A percentile compares a stretch with the other conserved stretches of the same genome.
Conservation (phyloP, 2,797 vertebrate genomes). For the Anableps anableps region DNA sequence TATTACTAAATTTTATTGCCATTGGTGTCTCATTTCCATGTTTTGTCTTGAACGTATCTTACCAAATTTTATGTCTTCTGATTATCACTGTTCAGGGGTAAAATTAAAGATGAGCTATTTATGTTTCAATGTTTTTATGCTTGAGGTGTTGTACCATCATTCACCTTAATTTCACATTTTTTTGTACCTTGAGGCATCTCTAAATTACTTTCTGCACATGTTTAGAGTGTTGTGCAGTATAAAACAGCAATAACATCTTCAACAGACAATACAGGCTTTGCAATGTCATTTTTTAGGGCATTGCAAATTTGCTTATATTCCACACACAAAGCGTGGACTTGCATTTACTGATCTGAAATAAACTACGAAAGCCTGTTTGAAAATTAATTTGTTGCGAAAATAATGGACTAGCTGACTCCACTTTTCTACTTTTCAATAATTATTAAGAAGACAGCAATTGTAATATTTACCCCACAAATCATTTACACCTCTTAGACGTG, state of each 20-base stretch:
- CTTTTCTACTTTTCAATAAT: slow-evolving; percentile 54
- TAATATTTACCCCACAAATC: slow-evolving; percentile 64
- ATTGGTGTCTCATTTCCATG: slow-evolving; percentile 12
- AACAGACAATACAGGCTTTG: slow-evolving; percentile 3
- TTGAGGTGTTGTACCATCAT: slow-evolving; percentile 18
- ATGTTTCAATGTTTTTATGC: slow-evolving; percentile 18
- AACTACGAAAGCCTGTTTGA: slow-evolving; percentile 32
- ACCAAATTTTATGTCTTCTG: slow-evolving; percentile 13
- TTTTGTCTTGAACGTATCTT: slow-evolving; percentile 14
- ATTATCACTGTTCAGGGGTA: slow-evolving; percentile 7
- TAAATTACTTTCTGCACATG: slow-evolving; percentile 38
- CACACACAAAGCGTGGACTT: slow-evolving; percentile 8
- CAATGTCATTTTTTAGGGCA: slow-evolving; percentile 20
- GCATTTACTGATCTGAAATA: slow-evolving; percentile 27
- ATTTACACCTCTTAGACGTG: slow-evolving; percentile 70
- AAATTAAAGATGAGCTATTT: slow-evolving; percentile 17
- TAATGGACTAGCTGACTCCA: slow-evolving; percentile 49
- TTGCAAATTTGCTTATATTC: slow-evolving; percentile 27
- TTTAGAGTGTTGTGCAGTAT: slow-evolving; percentile 29
- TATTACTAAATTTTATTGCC: neutral
- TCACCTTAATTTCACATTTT: slow-evolving; percentile 34
- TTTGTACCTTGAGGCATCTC: slow-evolving; percentile 37
- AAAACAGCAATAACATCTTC: slow-evolving; percentile 38
- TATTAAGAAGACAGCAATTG: slow-evolving; percentile 69
- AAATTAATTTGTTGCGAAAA: slow-evolving; percentile 45